Percentiles rank a stretch among this genome's conserved stretches.
phyloP scores from a whole-genome alignment of 2,888 invertebrate species.

The Lycaena phlaeas region DNA sequence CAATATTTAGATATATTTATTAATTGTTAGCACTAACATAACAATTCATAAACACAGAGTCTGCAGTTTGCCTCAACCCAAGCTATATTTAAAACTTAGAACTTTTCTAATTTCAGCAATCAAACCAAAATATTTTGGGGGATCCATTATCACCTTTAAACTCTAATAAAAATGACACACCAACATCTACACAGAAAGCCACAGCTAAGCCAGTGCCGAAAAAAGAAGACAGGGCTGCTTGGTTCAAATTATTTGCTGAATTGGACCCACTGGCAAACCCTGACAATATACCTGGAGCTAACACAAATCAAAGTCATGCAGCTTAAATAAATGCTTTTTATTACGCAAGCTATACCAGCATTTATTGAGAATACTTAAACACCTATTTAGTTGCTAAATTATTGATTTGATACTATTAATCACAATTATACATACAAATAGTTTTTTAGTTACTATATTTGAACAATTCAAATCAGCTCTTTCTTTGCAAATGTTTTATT shows the following conservation, averaged over 20 bases:
- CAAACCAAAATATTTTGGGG: conserved; percentile 33
- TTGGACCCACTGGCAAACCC: conserved; percentile 93
- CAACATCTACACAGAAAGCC: conserved; percentile 14
- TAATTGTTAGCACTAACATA: too few relatives aligned
- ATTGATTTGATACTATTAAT: neutral
- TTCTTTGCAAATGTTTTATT: too few relatives aligned
- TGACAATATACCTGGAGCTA: conserved; percentile 67
- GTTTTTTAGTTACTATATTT: too few relatives aligned
- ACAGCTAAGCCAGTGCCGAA: conserved; percentile 36
- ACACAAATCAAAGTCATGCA: conserved; percentile 63
- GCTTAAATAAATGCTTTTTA: conserved; percentile 34
- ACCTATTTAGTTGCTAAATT: neutral
- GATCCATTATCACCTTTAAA: conserved; percentile 31
- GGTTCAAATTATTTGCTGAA: conserved; percentile 95
- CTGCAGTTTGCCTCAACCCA: neutral
- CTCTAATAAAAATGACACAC: conserved; percentile 23
- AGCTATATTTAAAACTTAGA: too few relatives aligned
- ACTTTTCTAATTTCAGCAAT: conserved; percentile 41
- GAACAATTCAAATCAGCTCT: too few relatives aligned
- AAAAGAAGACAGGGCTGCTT: conserved; percentile 74
- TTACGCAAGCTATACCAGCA: neutral
- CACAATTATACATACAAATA: too few relatives aligned
- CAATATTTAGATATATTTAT: too few relatives aligned
- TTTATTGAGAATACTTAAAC: neutral
- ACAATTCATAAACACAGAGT: too few relatives aligned